phyloP scores from a whole-genome alignment of 2,888 invertebrate species.

The Drosophila percnosoma region DNA sequence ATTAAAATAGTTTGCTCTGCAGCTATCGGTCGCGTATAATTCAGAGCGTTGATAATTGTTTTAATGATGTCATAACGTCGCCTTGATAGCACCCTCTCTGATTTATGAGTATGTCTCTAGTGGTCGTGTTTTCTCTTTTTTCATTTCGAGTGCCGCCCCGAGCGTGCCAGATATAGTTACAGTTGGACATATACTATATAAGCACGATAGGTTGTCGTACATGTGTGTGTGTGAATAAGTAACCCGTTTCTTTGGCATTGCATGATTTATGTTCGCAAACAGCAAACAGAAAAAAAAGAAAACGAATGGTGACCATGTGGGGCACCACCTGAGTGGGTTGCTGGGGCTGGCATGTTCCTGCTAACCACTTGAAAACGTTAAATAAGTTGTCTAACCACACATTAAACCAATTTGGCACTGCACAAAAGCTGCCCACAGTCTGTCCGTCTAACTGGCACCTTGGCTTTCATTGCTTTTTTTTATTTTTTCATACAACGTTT shows the following conservation, averaged over 20 bases:
- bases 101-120: constrained; percentile 59
- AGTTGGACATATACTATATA: constrained; percentile 29
- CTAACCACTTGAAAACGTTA: constrained; percentile 79
- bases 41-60: constrained; percentile 71
- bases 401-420: constrained; percentile 79
- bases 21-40: constrained; percentile 58
- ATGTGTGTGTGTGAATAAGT: constrained; percentile 36
- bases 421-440: constrained; percentile 31
- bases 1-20: constrained; percentile 65
- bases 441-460: constrained; percentile 59
- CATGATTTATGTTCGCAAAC: constrained; percentile 70
- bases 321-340: constrained; percentile 42
- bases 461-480: constrained; percentile 19
- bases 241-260: constrained; percentile 71
- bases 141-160: constrained; percentile 17
- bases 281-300: constrained; percentile 32
- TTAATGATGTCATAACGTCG: constrained; percentile 77
- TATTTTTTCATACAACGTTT: constrained; percentile 30
- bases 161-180: constrained; percentile 26
- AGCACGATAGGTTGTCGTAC: neutral
- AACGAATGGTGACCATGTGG: constrained; percentile 34
- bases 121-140: constrained; percentile 11
- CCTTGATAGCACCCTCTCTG: constrained; percentile 64
- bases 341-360: neutral
- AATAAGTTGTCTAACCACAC: constrained; percentile 80